Evolutionary conservation across 2,888 invertebrate genomes (phyloP), one percentile per base, ranked within the genome.

Genomic region (Conistra vaccinii): DNA sequence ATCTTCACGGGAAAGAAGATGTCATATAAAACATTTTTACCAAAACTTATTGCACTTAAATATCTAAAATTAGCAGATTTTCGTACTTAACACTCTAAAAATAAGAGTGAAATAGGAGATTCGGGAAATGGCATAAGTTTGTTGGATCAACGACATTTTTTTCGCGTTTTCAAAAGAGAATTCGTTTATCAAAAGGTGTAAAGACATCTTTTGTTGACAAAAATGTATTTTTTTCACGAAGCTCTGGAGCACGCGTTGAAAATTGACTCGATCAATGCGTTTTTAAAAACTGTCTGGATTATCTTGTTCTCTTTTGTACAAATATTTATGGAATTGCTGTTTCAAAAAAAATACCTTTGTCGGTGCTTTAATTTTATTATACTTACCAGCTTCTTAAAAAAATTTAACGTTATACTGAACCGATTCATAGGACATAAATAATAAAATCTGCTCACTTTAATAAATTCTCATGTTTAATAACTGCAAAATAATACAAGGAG

Each of bases 211-310:
- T 86, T 84, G 74, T 85, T 85, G 77, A 72, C 92, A 91, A 93
- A 91, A 90, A 89, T 83, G 75, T 48, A 67, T 87, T 91, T 94
- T 95, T 93, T 94, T 92, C 93, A 89, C 91, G 89, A 90, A 90
- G 89, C 81, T 88, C 71, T 26, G 81, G 84, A 95, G 95, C 96
- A 96, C 96, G 95, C 95, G 95, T 95, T 95, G 84, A 90, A 88
- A 91, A 92, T 93, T 90, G 89, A 87, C 83, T 88, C 77, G 74
- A 86, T 88, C 86, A 83, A 88, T 85, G 83, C 69, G 70, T 78
- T 88, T 86, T 86, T 80, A 79, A 83, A 88, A 87, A 87, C 79
- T 80, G 69, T 77, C 79, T 65, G 80, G 79, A 88, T 89, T 88
- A 86, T 87, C 86, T 88, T 90, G 89, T 90, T 68, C 73, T 69